Conservation (phyloP, 2,797 vertebrate species). For the Myripristis murdjan region DNA sequence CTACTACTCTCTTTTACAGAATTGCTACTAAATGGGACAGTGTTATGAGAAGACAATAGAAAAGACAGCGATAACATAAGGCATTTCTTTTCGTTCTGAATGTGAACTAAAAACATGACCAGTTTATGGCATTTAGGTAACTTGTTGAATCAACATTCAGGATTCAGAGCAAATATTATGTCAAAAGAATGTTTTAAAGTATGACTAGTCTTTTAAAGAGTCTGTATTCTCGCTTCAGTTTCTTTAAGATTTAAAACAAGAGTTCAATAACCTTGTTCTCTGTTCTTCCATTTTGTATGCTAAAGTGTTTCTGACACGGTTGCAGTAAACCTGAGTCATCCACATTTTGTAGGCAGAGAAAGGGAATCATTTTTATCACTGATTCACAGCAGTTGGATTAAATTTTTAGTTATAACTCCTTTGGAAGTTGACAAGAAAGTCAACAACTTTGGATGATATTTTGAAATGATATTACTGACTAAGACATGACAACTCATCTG, state of each 20-base stretch:
- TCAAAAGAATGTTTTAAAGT: slow-evolving; percentile 9
- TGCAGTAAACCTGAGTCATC: slow-evolving; percentile 53
- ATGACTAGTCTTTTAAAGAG: slow-evolving; percentile 20
- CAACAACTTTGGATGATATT: too few relatives aligned
- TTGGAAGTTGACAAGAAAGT: slow-evolving; percentile 17
- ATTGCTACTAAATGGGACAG: neutral
- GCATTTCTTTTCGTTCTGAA: neutral
- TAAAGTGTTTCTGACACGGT: slow-evolving; percentile 41
- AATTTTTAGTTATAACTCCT: slow-evolving; percentile 19
- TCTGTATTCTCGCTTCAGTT: slow-evolving; percentile 41
- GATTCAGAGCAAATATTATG: slow-evolving; percentile 10
- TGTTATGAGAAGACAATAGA: slow-evolving; percentile 16
- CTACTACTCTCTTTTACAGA: neutral
- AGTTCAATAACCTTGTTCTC: slow-evolving; percentile 13
- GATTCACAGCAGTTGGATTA: slow-evolving; percentile 19
- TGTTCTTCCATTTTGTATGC: slow-evolving; percentile 39
- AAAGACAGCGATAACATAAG: slow-evolving; percentile 4
- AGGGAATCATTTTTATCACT: slow-evolving; percentile 25
- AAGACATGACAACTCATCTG: neutral
- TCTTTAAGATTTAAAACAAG: slow-evolving; percentile 17
- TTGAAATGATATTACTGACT: slow-evolving; percentile 1
- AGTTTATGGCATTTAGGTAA: neutral
- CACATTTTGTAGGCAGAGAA: slow-evolving; percentile 25
- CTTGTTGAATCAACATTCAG: slow-evolving; percentile 1
- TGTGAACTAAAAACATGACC: slow-evolving; percentile 15